Percentiles rank a stretch among this genome's conserved stretches.
These are phyloP conservation scores for Pipistrellus kuhlii DNA, from an alignment of 2,797 vertebrate genomes.

Conservation along the genomic window DNA sequence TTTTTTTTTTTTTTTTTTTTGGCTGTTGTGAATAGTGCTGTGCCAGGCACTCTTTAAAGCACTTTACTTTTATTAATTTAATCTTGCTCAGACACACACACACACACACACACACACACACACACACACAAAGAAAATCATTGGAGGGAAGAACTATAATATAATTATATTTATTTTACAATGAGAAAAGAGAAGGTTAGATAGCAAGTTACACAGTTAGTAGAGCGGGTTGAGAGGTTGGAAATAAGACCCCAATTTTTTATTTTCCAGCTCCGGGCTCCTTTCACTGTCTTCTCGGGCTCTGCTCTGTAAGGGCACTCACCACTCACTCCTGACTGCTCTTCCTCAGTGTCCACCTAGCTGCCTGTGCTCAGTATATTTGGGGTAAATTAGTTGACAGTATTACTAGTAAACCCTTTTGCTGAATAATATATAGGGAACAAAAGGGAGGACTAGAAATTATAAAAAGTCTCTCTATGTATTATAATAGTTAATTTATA, in stretches of 20 bases:
- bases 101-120: no score
- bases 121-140: not conserved
- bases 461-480: not conserved
- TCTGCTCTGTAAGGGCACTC: not conserved
- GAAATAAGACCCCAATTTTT: not conserved
- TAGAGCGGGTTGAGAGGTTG: not conserved
- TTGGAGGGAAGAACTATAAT: not conserved
- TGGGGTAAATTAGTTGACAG: not conserved
- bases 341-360: not conserved
- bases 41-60: not conserved
- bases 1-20: not conserved
- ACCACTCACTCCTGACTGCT: fast-evolving
- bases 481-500: constrained; percentile 4
- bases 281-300: not conserved
- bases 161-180: not conserved
- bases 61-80: constrained; percentile 25
- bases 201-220: not conserved
- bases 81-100: not conserved
- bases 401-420: not conserved
- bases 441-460: not conserved
- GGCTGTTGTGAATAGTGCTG: not conserved
- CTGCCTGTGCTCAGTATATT: not conserved
- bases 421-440: not conserved
- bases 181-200: not conserved
- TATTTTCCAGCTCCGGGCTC: fast-evolving